Evolutionary conservation across 37 sponge, comb jelly and placozoan genomes (phyloP), one percentile per base, ranked within the genome.

Genomic region (Haliclona indistincta): DNA sequence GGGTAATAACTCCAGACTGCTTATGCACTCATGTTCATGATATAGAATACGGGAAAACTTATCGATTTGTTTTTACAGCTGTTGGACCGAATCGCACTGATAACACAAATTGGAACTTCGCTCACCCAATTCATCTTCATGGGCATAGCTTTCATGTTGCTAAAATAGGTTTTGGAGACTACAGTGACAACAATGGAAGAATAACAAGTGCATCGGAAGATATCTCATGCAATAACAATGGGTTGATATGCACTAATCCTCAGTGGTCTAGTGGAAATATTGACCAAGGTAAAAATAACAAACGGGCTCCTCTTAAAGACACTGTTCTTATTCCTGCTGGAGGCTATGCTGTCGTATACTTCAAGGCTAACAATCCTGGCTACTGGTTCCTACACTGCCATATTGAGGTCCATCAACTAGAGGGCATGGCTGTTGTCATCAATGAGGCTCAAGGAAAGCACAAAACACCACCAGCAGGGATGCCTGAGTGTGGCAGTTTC

Each of bases 371-470:
- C 74, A 96, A 92, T 78, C 96, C 96, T 22, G 96, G 96, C 38
- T 78, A 79, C 64, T 96, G 96, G 96, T 91, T 96, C 42, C 60
- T 92, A 28, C 96, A 96, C 79, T 96, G 93, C 58, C 96, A 96
- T 71, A 86, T 92, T 54, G 90, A 92, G 58, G 33, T 71, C 7
- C 90, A 96, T 68, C 90, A 85, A 23, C 38, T 88, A 43, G 83
- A 84, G 54, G 94, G 90, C 13, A 94, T 94, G 94, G 83, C 83
- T 15, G 62, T 86, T 15, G 35, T 94, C 25, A 67, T 94, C 3
- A 74, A 79, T 32, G 90, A 89, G 1, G 43, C 52, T 34, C 42
- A 28, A 45, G 38, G 72, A 41, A 66, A 78, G n/a, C 28, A 39
- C 44, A 10, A 30, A 10, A 56, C 66, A 0, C 68, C 79, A 35